Percentiles rank a stretch among this genome's conserved stretches.
These are phyloP conservation scores for Cheilosia vernalis DNA, from an alignment of 2,888 invertebrate species.

Conservation along the genomic window DNA sequence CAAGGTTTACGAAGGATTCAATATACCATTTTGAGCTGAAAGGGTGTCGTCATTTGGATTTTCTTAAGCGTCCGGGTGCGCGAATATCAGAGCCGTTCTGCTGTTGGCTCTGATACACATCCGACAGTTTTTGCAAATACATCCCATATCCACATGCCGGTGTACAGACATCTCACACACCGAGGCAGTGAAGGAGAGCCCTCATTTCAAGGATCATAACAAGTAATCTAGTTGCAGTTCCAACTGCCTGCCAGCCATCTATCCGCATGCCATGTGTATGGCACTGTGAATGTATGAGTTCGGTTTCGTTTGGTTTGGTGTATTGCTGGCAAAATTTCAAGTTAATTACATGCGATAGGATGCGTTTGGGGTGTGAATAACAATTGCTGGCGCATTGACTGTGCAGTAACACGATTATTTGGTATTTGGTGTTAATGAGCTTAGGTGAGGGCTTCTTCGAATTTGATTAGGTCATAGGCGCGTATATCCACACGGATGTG, in stretches of 20 bases:
- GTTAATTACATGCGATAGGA: conserved; percentile 45
- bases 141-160: neutral
- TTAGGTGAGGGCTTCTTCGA: conserved; percentile 2
- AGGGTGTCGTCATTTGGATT: conserved; percentile 52
- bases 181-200: conserved; percentile 33
- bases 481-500: neutral
- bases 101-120: conserved; percentile 7
- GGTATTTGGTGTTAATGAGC: neutral
- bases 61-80: conserved; percentile 47
- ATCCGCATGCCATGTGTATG: too few relatives aligned
- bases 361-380: neutral
- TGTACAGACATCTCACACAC: neutral
- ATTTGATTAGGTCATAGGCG: neutral
- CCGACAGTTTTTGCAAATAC: conserved; percentile 5
- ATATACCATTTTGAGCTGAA: conserved; percentile 51
- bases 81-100: conserved; percentile 14
- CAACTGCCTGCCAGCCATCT: too few relatives aligned
- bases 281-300: neutral
- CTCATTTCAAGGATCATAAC: conserved; percentile 62
- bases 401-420: neutral
- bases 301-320: conserved; percentile 4
- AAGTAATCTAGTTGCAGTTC: conserved; percentile 23
- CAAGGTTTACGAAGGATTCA: conserved; percentile 50
- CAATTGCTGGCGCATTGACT: neutral
- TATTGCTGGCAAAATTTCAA: conserved; percentile 41